A percentile compares a stretch with the other conserved stretches of the same genome.
These are phyloP conservation scores for Ceyx cyanopectus DNA, from an alignment of 2,113 vertebrate species.

Conservation along the genomic window DNA sequence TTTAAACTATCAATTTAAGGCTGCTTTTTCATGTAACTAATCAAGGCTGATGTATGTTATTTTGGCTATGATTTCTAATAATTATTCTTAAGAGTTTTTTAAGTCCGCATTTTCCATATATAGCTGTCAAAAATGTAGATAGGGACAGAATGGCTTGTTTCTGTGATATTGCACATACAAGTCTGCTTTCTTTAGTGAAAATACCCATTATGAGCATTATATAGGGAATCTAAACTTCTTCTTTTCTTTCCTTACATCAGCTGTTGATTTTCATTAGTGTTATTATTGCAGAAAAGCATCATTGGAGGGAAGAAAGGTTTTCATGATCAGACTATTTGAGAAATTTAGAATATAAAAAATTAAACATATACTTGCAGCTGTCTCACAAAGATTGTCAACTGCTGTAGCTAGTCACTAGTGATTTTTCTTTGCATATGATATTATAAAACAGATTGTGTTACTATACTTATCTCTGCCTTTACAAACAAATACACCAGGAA, in stretches of 20 bases:
- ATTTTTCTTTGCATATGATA: slow-evolving; percentile 43
- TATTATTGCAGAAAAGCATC: background rate
- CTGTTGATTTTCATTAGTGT: slow-evolving; percentile 14
- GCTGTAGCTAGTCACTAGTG: slow-evolving; percentile 54
- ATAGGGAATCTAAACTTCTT: background rate
- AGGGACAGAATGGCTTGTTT: background rate
- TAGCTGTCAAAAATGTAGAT: slow-evolving; percentile 16
- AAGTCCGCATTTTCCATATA: slow-evolving; percentile 33
- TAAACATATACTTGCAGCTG: slow-evolving; percentile 41
- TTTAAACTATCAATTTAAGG: slow-evolving; percentile 67
- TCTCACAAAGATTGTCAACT: slow-evolving; percentile 54
- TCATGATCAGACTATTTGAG: slow-evolving; percentile 10
- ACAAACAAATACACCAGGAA: slow-evolving; percentile 72
- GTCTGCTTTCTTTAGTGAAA: slow-evolving; percentile 15
- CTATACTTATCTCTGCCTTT: slow-evolving; percentile 75
- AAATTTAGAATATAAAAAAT: slow-evolving; percentile 11
- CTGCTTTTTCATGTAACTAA: slow-evolving; percentile 44
- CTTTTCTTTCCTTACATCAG: slow-evolving; percentile 34
- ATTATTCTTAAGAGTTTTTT: slow-evolving; percentile 45
- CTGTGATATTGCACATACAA: background rate
- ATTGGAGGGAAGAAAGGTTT: background rate
- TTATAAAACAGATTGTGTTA: slow-evolving; percentile 69
- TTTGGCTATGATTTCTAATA: slow-evolving; percentile 63
- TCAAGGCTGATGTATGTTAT: slow-evolving; percentile 56
- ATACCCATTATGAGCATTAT: background rate